A percentile compares a stretch with the other conserved stretches of the same genome.
phyloP scores from a whole-genome alignment of 2,888 invertebrate genomes.

The Oscheius myriophilus region DNA sequence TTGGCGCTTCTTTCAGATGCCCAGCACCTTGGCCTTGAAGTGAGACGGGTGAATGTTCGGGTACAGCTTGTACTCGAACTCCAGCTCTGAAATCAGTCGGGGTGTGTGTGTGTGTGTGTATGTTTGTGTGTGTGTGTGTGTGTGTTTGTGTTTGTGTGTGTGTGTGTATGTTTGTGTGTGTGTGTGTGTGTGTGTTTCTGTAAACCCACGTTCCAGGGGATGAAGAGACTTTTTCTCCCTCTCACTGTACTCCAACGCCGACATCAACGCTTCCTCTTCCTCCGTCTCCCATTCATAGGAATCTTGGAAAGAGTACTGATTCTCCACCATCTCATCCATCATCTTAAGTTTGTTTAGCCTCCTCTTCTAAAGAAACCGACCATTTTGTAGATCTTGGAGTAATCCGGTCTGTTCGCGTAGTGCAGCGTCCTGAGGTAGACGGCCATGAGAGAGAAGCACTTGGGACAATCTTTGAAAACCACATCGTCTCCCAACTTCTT shows the following conservation, averaged over 20 bases:
- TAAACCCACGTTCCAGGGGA: background rate
- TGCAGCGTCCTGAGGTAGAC: constrained; percentile 39
- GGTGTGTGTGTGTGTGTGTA: too few species aligned
- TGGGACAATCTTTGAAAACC: constrained; percentile 37
- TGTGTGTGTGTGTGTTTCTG: too few species aligned
- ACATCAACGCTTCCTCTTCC: background rate
- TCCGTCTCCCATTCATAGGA: constrained; percentile 26
- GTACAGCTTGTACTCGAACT: background rate
- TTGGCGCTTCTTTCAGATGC: background rate
- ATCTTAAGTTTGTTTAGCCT: too few species aligned
- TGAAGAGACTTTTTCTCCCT: constrained; percentile 11
- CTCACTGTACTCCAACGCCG: constrained; percentile 23
- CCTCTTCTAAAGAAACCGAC: constrained; percentile 35
- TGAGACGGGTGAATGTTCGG: background rate
- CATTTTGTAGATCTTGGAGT: constrained; percentile 44
- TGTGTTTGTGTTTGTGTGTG: too few species aligned
- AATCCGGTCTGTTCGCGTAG: constrained; percentile 50
- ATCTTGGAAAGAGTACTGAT: constrained; percentile 1
- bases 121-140: too few species aligned
- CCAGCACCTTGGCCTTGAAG: background rate
- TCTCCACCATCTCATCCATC: constrained; percentile 13
- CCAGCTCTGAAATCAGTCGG: background rate
- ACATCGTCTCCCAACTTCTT: background rate
- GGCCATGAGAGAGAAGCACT: constrained; percentile 40
- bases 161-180: too few species aligned